Percentiles rank a stretch among this genome's conserved stretches.
Conservation (phyloP, 2,888 invertebrate genomes). For the Merodon equestris region DNA sequence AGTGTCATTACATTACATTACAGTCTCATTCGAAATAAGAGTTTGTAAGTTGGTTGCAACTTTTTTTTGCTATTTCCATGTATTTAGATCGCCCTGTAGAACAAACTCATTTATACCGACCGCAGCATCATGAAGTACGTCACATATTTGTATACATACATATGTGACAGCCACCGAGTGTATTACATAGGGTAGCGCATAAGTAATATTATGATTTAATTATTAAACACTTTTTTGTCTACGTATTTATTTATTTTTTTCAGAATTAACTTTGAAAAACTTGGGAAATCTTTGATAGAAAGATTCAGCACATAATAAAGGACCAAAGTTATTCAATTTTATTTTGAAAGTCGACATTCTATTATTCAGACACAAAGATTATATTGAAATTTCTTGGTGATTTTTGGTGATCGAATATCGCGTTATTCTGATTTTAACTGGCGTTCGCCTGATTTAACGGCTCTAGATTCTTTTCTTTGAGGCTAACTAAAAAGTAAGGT, state of each 20-base stretch:
- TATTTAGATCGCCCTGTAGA: too few relatives aligned
- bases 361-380: conserved; percentile 14
- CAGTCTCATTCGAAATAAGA: neutral
- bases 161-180: too few relatives aligned
- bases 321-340: neutral
- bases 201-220: too few relatives aligned
- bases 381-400: conserved; percentile 4
- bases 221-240: too few relatives aligned
- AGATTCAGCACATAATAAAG: neutral
- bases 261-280: neutral
- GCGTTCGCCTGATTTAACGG: neutral
- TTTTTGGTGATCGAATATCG: neutral
- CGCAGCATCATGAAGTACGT: too few relatives aligned
- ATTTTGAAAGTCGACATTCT: conserved; percentile 7
- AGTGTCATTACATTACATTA: neutral
- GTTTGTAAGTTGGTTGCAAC: too few relatives aligned
- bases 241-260: neutral
- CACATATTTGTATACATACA: too few relatives aligned
- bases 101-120: too few relatives aligned
- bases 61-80: too few relatives aligned
- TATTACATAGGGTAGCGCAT: too few relatives aligned
- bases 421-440: neutral
- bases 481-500: neutral
- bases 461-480: neutral
- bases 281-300: neutral